phyloP scores from a whole-genome alignment of 2,113 vertebrate species.

The Neogale vison region DNA sequence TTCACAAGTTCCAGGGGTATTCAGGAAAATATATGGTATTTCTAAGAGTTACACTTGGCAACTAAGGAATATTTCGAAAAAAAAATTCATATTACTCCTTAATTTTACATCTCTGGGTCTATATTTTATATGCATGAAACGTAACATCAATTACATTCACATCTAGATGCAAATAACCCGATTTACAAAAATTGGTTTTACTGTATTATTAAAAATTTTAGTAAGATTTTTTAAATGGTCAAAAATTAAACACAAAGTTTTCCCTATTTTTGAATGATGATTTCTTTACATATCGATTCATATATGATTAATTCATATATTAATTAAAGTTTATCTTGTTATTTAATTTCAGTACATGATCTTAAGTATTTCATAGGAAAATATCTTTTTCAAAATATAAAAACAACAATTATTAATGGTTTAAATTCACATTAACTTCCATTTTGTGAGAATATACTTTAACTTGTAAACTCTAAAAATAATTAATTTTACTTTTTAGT shows the following conservation, averaged over 20 bases:
- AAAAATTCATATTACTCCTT: not conserved
- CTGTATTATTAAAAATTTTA: not conserved
- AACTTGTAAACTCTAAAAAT: not conserved
- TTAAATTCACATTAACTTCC: not conserved
- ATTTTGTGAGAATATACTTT: conserved; percentile 8
- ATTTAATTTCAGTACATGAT: not conserved
- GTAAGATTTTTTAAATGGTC: not conserved
- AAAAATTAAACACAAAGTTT: not conserved
- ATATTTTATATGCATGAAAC: not conserved
- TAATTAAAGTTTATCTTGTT: not conserved
- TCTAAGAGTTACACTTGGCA: not conserved
- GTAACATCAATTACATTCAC: not conserved
- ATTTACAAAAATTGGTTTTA: not conserved
- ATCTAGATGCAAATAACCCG: not conserved
- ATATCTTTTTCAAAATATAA: not conserved
- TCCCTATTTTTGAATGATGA: not conserved
- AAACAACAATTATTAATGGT: conserved; percentile 5
- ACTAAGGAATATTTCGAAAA: not conserved
- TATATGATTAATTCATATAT: not conserved
- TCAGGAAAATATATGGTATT: not conserved
- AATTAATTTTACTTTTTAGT: not conserved
- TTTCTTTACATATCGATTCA: not conserved
- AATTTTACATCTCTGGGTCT: not conserved
- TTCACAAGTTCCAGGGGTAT: not conserved
- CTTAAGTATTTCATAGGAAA: not conserved